Evolutionary conservation across 2,113 vertebrate species (phyloP), one percentile per base, ranked within the genome.

Genomic region (Perca flavescens): DNA sequence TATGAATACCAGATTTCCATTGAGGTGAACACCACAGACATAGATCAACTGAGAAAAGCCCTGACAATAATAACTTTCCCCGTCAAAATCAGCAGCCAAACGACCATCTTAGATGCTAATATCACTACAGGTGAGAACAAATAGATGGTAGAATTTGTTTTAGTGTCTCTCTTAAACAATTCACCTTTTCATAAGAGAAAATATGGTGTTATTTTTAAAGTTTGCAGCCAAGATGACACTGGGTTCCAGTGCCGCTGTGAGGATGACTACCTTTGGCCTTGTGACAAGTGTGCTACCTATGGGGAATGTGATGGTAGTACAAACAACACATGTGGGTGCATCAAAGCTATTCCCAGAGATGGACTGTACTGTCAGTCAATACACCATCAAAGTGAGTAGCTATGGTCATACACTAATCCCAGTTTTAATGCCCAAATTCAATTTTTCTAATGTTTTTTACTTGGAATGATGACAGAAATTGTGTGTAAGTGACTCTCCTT

Each of bases 41-140:
- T 21, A 25, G 61, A 75, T 14, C 34, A 75, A 1, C 77, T 93
- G 70, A 93, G 74, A 65, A 82, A 17, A 52, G 6, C 3, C 7
- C 22, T 91, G 65, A 8, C 43, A 75, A 2, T 13, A 6, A 40
- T 58, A 15, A 12, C 17, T 13, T 79, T 82, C 13, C 92, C 90
- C 0, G 1, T 88, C 5, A 19, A 53, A 54, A 21, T 89, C 57
- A 74, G 25, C 65, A 2, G 16, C 3, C n/a, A 62, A 4, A 4
- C 77, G 25, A 91, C 82, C 60, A 62, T 92, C 34, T 69, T 83
- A 47, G 52, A 74, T 1, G 52, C 60, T 1, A 21, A 67, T 3
- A 49, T 93, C 3, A 91, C 89, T 0, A 92, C 91, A 74, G 86
- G 92, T 91, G 74, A 87, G 76, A 54, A 15, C 19, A 22, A 11